Base-by-base conservation (phyloP, 2,113 vertebrate genomes). In the Amazona vittata region DNA sequence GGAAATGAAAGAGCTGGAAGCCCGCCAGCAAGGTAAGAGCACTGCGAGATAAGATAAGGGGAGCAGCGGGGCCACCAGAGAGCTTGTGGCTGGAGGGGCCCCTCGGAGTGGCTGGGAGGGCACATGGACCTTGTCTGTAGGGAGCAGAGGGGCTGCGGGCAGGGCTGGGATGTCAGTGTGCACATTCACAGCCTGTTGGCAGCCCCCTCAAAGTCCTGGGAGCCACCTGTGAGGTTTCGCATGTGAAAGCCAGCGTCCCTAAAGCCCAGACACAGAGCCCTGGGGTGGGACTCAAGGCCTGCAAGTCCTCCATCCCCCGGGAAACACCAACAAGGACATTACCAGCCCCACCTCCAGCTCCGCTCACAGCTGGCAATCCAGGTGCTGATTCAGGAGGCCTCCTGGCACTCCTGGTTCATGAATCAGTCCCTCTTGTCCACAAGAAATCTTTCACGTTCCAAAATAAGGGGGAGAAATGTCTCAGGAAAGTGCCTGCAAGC, bases 11-110 rank as follows among this genome's bases (percentile, higher is more conserved):
- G 98, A 98, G 74, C 94, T 97, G 73, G 98, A 98, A 77, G 93
- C 96, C 25, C 97, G 86, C 19, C 98, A 98, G 88, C 98, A 98
- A 98, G 98, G 98, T 98, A 98, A 97, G 97, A 82, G 52, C 78
- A 35, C 19, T 10, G 16, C 26, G 1, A 67, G 86, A 6, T 80
- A 35, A 82, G 68, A 59, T 20, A 28, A 37, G 10, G 43, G 25
- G 37, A 31, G 41, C 6, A 0, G 2, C 5, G 22, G 53, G 41
- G 52, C 25, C 31, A 31, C 65, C 19, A 0, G 15, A 49, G 46
- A 44, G 47, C 26, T 50, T 33, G 37, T 0, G 1, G 35, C 24
- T 1, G 0, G 18, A 76, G 63, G 53, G 59, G 5, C 24, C 55
- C 25, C 12, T 6, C 2, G 16, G 41, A 21, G 17, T 2, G 11